Evolutionary conservation across 2,113 vertebrate genomes (phyloP), one percentile per base, ranked within the genome.

Genomic region (Campylomormyrus numenius): DNA sequence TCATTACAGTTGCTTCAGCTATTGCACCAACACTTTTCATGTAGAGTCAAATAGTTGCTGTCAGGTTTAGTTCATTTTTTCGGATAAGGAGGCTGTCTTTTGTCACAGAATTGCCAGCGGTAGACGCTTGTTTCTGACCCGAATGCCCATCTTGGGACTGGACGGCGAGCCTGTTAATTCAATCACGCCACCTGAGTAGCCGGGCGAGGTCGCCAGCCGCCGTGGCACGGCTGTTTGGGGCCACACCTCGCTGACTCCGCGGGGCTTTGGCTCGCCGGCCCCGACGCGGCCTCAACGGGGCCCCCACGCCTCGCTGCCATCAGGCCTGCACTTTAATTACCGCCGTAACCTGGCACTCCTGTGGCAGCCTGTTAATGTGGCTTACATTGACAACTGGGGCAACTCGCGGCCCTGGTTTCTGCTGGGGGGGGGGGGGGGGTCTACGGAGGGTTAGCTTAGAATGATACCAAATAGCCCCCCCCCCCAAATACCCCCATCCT

Each of bases 271-370:
- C 90, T 85, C 91, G 88, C 86, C 15, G 11, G 5, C 19, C 62
- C 24, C 49, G 3, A 39, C 39, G 31, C 19, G 50, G 24, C 49
- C 10, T 0, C 86, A 52, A 56, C 87, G 35, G 2, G 39, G 39
- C 39, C 39, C 39, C 39, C 2, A 39, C 39, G 92, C 91, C 90
- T 35, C 80, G 84, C 88, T 88, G 92, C 92, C 93, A 94, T 94
- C 94, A 92, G 92, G 93, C 94, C 89, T 91, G 90, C 90, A 83
- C 91, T 93, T 91, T 93, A 92, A 94, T 94, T 90, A 92, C 92
- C 90, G 93, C 90, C 92, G 90, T 93, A 90, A 93, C 92, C 92
- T 90, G 87, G 24, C 31, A 49, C 85, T 90, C 89, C 92, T 83
- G 92, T 90, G 89, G 74, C 74, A 90, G 91, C 89, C 88, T 91